phyloP scores from a whole-genome alignment of 1,140 invertebrate species.

The Paracyclopina nana region DNA sequence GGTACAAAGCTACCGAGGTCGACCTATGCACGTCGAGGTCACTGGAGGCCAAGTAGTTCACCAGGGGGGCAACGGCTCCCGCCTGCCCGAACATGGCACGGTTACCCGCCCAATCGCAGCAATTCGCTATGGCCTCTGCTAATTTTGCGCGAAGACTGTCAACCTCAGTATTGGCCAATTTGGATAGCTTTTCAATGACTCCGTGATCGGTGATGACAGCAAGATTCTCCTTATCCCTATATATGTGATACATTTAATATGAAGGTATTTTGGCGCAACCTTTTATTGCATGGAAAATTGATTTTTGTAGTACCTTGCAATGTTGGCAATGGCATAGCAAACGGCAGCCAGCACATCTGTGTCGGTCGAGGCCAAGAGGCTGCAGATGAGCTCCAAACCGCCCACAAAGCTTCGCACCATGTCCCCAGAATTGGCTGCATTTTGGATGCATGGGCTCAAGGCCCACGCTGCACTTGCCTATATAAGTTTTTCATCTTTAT shows the following conservation, averaged over 20 bases:
- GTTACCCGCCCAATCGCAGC: slow-evolving; percentile 29
- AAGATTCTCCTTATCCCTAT: slow-evolving; percentile 30
- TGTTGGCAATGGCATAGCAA: slow-evolving; percentile 30
- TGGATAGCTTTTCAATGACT: slow-evolving; percentile 28
- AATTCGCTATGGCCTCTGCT: slow-evolving; percentile 30
- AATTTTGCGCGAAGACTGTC: slow-evolving; percentile 18
- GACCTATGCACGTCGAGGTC: slow-evolving; percentile 27
- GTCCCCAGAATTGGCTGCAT: slow-evolving; percentile 31
- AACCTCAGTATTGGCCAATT: slow-evolving; percentile 27
- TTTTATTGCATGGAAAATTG: no score
- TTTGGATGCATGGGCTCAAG: slow-evolving; percentile 31
- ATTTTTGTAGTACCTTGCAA: slow-evolving; percentile 23
- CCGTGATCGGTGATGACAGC: slow-evolving; percentile 32
- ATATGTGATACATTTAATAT: no score
- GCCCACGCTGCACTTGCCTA: slow-evolving; percentile 31
- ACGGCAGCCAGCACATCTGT: slow-evolving; percentile 25
- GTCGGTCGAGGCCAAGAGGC: slow-evolving; percentile 28
- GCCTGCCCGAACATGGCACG: slow-evolving; percentile 27
- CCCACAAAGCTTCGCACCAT: slow-evolving; percentile 32
- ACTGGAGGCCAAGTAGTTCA: slow-evolving; percentile 26
- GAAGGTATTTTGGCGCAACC: no score
- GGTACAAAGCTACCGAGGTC: slow-evolving; percentile 27
- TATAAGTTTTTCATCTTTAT: no score
- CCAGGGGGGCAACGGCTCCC: slow-evolving; percentile 28
- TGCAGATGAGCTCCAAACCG: slow-evolving; percentile 30